Conservation (phyloP, 2,113 vertebrate species). For the Panthera leo region DNA sequence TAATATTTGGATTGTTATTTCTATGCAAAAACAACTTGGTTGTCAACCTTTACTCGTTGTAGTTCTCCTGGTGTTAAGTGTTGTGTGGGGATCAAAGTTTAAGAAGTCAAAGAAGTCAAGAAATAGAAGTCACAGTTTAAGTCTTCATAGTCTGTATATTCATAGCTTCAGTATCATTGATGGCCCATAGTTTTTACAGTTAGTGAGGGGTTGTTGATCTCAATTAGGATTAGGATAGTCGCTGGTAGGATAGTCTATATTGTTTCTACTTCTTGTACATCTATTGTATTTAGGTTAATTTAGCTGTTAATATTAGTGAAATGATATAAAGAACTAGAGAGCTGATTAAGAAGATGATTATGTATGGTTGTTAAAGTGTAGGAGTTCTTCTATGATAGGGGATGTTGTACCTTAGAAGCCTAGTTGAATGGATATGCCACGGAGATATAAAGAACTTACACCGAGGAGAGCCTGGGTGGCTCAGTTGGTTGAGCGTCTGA, state of each 20-base stretch:
- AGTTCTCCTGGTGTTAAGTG: rapidly evolving
- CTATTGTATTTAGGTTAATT: neutral
- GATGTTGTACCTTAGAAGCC: neutral
- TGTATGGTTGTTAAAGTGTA: neutral
- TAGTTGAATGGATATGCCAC: neutral
- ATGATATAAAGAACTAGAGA: rapidly evolving
- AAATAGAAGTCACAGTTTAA: rapidly evolving
- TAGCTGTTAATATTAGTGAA: neutral
- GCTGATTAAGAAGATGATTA: neutral
- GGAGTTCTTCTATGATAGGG: neutral
- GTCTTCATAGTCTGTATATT: neutral
- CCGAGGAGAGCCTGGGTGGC: neutral
- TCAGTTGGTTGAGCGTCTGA: no score
- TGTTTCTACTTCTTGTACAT: neutral
- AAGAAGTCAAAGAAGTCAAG: neutral
- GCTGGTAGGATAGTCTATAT: neutral
- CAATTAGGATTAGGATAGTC: neutral
- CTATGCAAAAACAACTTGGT: rapidly evolving
- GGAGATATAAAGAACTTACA: neutral
- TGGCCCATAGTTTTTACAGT: rapidly evolving
- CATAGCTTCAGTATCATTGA: neutral
- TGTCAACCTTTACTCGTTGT: rapidly evolving
- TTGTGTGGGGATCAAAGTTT: rapidly evolving
- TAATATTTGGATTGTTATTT: rapidly evolving
- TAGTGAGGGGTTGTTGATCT: rapidly evolving